A percentile compares a stretch with the other conserved stretches of the same genome.
Conservation (phyloP, 2,113 vertebrate genomes). For the Limnothrissa miodon region DNA sequence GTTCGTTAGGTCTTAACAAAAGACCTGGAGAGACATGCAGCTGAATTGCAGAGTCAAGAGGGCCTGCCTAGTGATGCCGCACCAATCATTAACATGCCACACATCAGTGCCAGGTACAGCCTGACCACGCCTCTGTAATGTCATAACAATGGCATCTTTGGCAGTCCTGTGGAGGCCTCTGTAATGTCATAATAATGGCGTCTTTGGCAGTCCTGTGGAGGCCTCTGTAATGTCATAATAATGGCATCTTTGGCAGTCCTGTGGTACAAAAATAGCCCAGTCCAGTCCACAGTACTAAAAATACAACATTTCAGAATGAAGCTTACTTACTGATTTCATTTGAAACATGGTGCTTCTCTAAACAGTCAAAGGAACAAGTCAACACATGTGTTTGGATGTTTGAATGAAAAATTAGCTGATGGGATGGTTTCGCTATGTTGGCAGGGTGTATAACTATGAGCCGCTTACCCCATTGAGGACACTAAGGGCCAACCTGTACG, state of each 20-base stretch:
- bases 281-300: not conserved
- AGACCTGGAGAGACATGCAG: constrained; percentile 89
- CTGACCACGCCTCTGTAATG: no score
- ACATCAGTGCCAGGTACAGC: constrained; percentile 86
- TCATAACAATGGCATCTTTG: no score
- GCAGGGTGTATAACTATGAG: constrained; percentile 93
- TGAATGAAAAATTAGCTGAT: constrained; percentile 9
- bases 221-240: not conserved
- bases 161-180: not conserved
- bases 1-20: constrained; percentile 82
- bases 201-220: not conserved
- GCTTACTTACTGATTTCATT: not conserved
- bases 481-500: constrained; percentile 87
- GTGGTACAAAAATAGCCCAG: not conserved
- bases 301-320: not conserved
- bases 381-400: not conserved
- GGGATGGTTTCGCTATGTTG: not conserved
- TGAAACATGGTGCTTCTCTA: not conserved
- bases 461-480: constrained; percentile 83
- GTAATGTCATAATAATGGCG: not conserved
- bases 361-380: not conserved
- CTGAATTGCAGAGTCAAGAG: constrained; percentile 83
- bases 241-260: not conserved
- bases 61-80: constrained; percentile 75
- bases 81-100: constrained; percentile 86